phyloP scores from a whole-genome alignment of 2,113 vertebrate species.

The Platysternon megacephalum region DNA sequence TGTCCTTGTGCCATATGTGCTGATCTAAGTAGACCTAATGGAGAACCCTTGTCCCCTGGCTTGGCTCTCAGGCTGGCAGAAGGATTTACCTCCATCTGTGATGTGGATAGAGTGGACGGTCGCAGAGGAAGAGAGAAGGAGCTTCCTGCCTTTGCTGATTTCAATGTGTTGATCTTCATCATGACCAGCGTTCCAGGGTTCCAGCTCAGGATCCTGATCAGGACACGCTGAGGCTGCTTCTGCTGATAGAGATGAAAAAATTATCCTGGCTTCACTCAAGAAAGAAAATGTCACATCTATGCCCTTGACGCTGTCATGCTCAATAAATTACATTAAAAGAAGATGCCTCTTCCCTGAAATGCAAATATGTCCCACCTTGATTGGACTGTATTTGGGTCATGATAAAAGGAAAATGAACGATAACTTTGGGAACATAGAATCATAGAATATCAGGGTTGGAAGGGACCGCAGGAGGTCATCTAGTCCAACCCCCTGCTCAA shows the following conservation, averaged over 20 bases:
- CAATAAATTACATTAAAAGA: not conserved
- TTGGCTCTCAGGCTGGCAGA: not conserved
- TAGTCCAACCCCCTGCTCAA: too few species aligned
- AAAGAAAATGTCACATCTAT: not conserved
- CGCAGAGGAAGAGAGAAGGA: constrained; percentile 89
- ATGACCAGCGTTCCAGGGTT: constrained; percentile 91
- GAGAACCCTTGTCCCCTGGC: not conserved
- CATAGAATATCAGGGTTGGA: too few species aligned
- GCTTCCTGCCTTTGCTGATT: constrained; percentile 81
- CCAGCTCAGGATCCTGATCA: constrained; percentile 85
- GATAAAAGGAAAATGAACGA: constrained; percentile 22
- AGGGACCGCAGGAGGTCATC: too few species aligned
- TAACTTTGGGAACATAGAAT: not conserved
- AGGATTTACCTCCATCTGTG: constrained; percentile 84
- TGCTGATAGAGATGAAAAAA: not conserved
- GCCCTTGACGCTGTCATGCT: not conserved
- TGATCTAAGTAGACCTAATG: not conserved
- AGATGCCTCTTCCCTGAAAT: not conserved
- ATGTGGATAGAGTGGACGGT: constrained; percentile 93
- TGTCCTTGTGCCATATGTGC: not conserved
- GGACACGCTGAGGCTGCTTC: constrained; percentile 79
- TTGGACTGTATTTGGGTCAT: not conserved
- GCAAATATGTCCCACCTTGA: not conserved
- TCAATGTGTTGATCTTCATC: constrained; percentile 76
- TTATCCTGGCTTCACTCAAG: not conserved